phyloP scores from a whole-genome alignment of 2,888 invertebrate genomes.

The Megamerina dolium region DNA sequence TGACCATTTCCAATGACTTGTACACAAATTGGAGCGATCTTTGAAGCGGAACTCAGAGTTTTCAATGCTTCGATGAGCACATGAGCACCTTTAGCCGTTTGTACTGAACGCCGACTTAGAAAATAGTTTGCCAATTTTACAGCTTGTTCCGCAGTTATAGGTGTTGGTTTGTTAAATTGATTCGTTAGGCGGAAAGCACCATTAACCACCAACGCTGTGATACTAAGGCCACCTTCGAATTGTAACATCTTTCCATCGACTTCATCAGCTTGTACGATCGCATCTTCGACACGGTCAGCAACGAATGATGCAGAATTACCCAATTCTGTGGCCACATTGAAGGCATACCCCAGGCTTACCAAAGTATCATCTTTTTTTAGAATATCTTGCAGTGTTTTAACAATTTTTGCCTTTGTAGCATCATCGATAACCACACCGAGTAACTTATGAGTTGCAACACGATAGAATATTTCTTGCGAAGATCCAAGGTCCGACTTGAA shows the following conservation, averaged over 20 bases:
- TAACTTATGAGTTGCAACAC: constrained; percentile 62
- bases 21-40: constrained; percentile 78
- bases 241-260: constrained; percentile 81
- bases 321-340: constrained; percentile 73
- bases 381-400: constrained; percentile 66
- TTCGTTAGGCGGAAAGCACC: constrained; percentile 58
- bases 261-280: constrained; percentile 93
- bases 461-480: constrained; percentile 68
- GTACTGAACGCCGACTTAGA: constrained; percentile 82
- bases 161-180: constrained; percentile 59
- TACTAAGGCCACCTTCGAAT: constrained; percentile 86
- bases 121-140: constrained; percentile 88
- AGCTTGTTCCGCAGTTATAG: constrained; percentile 70
- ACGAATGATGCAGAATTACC: constrained; percentile 58
- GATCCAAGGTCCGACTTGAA: constrained; percentile 63
- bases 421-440: constrained; percentile 63
- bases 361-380: constrained; percentile 81
- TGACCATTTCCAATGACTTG: constrained; percentile 72
- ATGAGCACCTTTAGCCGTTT: constrained; percentile 75
- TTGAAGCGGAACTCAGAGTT: constrained; percentile 57
- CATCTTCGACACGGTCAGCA: constrained; percentile 78
- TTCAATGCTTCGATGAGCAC: constrained; percentile 72
- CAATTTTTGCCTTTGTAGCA: constrained; percentile 62
- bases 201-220: constrained; percentile 61
- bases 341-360: constrained; percentile 74